Conservation (phyloP, 2,888 invertebrate genomes). For the Stictocephala bisonia region DNA sequence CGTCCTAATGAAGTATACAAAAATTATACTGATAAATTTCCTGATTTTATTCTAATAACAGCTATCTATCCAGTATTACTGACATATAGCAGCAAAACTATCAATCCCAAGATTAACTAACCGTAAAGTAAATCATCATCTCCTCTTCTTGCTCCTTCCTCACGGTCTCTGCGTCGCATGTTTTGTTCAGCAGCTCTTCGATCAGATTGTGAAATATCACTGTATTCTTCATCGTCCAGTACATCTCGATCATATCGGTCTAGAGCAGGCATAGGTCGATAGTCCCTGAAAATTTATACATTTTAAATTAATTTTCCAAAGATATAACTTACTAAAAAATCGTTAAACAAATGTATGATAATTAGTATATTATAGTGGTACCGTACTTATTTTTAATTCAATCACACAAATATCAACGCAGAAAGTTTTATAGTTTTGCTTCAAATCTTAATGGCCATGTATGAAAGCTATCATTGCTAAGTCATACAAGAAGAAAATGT, state of each 20-base stretch:
- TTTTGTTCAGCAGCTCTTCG: constrained; percentile 92
- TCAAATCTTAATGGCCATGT: no score
- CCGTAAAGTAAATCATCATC: constrained; percentile 91
- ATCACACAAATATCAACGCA: no score
- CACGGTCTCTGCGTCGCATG: constrained; percentile 86
- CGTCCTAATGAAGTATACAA: no score
- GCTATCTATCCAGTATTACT: background rate
- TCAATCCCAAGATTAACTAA: constrained; percentile 64
- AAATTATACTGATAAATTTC: no score
- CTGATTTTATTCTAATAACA: no score
- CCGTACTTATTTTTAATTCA: background rate
- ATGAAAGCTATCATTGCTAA: no score
- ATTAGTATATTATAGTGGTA: background rate
- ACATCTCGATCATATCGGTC: constrained; percentile 91
- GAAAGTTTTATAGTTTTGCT: no score
- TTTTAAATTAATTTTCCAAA: no score
- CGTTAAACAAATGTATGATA: background rate
- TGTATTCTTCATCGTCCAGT: constrained; percentile 84
- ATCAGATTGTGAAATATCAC: constrained; percentile 86
- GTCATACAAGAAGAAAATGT: no score
- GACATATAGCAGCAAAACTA: background rate
- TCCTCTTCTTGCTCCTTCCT: constrained; percentile 76
- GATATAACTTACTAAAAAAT: background rate
- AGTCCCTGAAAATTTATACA: constrained; percentile 78
- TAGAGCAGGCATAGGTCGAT: constrained; percentile 94